These are phyloP conservation scores for Sthenelais limicola DNA, from an alignment of 2,888 invertebrate species.

Conservation along the genomic window DNA sequence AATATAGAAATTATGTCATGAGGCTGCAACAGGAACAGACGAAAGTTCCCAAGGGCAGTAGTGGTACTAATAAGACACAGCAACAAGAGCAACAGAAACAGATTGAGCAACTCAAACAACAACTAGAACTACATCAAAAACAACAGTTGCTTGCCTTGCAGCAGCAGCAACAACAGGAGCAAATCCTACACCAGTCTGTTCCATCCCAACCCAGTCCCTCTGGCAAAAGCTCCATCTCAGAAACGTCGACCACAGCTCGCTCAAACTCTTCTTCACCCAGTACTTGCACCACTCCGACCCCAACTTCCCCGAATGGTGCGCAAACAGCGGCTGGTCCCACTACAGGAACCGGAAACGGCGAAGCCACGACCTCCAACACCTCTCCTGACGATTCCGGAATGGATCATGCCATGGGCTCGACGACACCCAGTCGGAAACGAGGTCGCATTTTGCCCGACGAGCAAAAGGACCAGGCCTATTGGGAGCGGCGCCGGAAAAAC, in stretches of 20 bases:
- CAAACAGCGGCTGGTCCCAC: not conserved
- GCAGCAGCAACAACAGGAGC: not conserved
- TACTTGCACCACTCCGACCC: slow-evolving; percentile 24
- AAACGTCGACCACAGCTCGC: slow-evolving; percentile 25
- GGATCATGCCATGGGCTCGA: not conserved
- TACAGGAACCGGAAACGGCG: not conserved
- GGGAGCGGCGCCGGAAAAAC: slow-evolving; percentile 89
- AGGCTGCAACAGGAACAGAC: slow-evolving; percentile 35
- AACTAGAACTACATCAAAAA: not conserved
- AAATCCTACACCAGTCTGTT: not conserved
- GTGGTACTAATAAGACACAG: too few species aligned
- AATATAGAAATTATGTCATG: slow-evolving; percentile 58
- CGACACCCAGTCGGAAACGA: slow-evolving; percentile 52
- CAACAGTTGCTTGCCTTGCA: not conserved
- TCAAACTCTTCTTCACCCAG: slow-evolving; percentile 28
- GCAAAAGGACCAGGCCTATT: slow-evolving; percentile 85
- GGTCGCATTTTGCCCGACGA: slow-evolving; percentile 68
- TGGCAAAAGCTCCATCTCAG: slow-evolving; percentile 13
- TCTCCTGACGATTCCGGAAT: not conserved
- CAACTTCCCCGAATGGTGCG: slow-evolving; percentile 2
- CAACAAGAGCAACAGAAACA: too few species aligned
- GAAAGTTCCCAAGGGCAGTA: not conserved
- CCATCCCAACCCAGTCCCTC: slow-evolving; percentile 10
- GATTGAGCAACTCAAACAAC: too few species aligned
- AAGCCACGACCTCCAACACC: not conserved